A percentile compares a stretch with the other conserved stretches of the same genome.
Conservation (phyloP, 2,797 vertebrate genomes). For the Protosalanx chinensis region DNA sequence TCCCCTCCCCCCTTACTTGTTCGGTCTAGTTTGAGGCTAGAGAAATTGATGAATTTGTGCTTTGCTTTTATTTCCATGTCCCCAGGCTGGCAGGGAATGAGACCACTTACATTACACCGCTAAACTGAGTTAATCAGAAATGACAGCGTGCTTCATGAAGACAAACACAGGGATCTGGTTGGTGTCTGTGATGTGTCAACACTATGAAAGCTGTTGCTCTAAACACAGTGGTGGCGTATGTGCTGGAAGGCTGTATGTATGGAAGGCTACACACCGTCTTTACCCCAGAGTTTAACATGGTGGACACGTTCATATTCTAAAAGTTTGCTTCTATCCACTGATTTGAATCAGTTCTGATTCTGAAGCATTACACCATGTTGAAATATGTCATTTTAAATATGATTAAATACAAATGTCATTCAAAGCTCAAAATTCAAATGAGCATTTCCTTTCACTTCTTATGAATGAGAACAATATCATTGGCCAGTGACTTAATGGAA, state of each 20-base stretch:
- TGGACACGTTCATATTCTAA: too few species aligned
- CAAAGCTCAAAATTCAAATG: too few species aligned
- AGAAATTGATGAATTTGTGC: neutral
- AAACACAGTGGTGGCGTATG: neutral
- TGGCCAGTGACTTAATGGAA: too few species aligned
- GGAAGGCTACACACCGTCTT: neutral
- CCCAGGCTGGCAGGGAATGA: neutral
- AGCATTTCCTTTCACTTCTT: too few species aligned
- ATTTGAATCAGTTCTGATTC: too few species aligned
- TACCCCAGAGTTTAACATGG: neutral
- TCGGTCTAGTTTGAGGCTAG: neutral
- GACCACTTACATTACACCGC: neutral
- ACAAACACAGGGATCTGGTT: neutral
- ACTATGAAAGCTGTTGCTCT: neutral
- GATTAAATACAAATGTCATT: too few species aligned
- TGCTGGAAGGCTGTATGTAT: neutral
- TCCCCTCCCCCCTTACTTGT: neutral
- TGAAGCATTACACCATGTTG: too few species aligned
- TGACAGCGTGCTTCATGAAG: conserved; percentile 4
- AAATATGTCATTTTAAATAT: too few species aligned
- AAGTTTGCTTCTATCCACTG: too few species aligned
- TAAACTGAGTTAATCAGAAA: neutral
- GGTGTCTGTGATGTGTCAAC: neutral
- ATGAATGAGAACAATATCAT: too few species aligned
- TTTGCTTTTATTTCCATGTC: conserved; percentile 2